Base-by-base conservation (phyloP, 2,797 vertebrate genomes). In the Chelonia mydas region DNA sequence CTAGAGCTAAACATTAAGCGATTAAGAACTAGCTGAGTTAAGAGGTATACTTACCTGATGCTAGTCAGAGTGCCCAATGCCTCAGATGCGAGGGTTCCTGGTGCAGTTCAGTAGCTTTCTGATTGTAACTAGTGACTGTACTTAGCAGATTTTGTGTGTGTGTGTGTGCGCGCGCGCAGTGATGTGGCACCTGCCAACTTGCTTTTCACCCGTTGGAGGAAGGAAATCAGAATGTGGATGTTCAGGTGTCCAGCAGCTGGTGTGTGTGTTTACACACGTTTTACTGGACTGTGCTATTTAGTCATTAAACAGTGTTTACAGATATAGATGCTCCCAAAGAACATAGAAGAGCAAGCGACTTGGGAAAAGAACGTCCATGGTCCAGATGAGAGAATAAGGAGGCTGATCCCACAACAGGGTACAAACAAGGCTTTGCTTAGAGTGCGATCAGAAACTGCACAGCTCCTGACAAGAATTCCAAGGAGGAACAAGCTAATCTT, bases 281-380 rank as follows among this genome's bases (percentile, higher is more conserved):
- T 90, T 90, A n/a, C 11, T 82, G 65, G 72, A 93, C n/a, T 41
- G 37, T 45, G 21, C 21, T 37, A 21, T 83, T 88, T 57, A 85
- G 72, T 72, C 61, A 54, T 85, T 78, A 51, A 84, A 91, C 88
- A 92, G 59, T 15, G 15, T 33, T 65, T 33, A 65, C 13, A 65
- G 15, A 92, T 80, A 0, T 0, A 87, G 93, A 86, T 17, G 93
- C 59, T 25, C 59, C n/a, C 31, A n/a, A 68, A 91, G 84, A 83
- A 92, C 86, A 94, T 72, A 74, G 89, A 95, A 83, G 50, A 90
- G 83, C 74, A 92, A 89, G 88, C 94, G 74, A 87, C 0, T 9
- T 80, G 83, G 77, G 78, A 82, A 93, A 95, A 91, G 81, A 90
- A n/a, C 23, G 91, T 96, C 90, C 89, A 81, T 1, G 37, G 74